Evolutionary conservation across 1,140 invertebrate genomes (phyloP).

Genomic region (Dryas iulia): DNA sequence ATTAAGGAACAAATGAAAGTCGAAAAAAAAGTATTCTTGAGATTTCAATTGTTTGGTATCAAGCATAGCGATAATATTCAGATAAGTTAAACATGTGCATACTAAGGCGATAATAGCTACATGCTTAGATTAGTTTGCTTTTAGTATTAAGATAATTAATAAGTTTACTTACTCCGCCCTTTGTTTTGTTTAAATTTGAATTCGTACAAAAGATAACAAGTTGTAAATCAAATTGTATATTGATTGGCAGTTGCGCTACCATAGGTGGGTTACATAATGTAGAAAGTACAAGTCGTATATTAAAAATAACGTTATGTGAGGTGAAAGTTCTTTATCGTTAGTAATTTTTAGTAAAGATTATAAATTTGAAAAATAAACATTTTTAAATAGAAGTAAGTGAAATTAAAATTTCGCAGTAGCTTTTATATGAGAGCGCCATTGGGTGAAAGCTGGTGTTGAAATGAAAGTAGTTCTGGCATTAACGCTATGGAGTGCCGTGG

Average conservation of each 20-base stretch:
- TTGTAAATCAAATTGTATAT: not conserved
- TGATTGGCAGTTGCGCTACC: not conserved
- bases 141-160: too few species aligned
- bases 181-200: too few species aligned
- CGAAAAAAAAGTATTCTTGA: not conserved
- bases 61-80: not conserved
- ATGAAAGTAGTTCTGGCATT: constrained; percentile 74
- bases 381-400: not conserved
- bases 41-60: not conserved
- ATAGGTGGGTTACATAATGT: not conserved
- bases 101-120: not conserved
- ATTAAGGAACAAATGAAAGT: not conserved
- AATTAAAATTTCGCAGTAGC: constrained; percentile 53
- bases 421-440: constrained; percentile 59
- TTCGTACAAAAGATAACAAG: not conserved
- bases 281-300: not conserved
- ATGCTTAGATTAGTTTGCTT: not conserved
- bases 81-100: not conserved
- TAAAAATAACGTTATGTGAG: not conserved
- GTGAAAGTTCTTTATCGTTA: constrained; percentile 3
- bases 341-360: not conserved
- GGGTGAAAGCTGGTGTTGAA: constrained; percentile 73
- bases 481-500: constrained; percentile 48
- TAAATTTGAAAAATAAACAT: constrained; percentile 2
- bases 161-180: too few species aligned